phyloP scores from a whole-genome alignment of 2,113 vertebrate genomes.

The Ailuropoda melanoleuca region DNA sequence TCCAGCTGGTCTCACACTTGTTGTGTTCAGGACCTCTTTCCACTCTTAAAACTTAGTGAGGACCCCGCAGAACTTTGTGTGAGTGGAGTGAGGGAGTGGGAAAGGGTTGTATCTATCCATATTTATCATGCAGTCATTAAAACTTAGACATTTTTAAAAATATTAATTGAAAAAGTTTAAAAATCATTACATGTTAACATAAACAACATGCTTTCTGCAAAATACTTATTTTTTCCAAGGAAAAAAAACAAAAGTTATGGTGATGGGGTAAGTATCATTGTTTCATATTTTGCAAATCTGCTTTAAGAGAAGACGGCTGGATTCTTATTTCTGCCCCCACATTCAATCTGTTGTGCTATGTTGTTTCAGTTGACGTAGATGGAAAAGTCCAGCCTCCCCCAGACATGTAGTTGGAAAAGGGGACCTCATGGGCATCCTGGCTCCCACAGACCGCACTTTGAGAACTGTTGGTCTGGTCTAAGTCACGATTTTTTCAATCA shows the following conservation, averaged over 20 bases:
- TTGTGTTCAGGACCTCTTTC: background rate
- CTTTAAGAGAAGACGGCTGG: background rate
- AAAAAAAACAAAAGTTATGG: background rate
- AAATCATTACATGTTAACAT: background rate
- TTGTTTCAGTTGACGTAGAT: background rate
- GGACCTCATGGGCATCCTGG: background rate
- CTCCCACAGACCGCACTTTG: background rate
- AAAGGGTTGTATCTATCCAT: background rate
- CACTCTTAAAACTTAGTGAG: background rate
- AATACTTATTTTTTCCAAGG: background rate
- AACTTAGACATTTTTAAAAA: background rate
- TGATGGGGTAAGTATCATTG: background rate
- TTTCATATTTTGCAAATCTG: background rate
- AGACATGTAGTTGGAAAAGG: background rate
- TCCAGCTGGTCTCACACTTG: background rate
- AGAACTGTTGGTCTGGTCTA: background rate
- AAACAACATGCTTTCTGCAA: background rate
- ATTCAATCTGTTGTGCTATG: background rate
- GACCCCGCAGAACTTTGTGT: background rate
- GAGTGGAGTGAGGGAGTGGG: background rate
- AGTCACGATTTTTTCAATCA: background rate
- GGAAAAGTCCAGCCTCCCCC: background rate
- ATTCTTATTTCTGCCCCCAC: background rate
- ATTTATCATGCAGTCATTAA: constrained; percentile 17
- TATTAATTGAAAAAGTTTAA: background rate